Percentiles rank a stretch among this genome's conserved stretches.
Conservation (phyloP, 2,113 vertebrate species). For the Corynorhinus townsendii region DNA sequence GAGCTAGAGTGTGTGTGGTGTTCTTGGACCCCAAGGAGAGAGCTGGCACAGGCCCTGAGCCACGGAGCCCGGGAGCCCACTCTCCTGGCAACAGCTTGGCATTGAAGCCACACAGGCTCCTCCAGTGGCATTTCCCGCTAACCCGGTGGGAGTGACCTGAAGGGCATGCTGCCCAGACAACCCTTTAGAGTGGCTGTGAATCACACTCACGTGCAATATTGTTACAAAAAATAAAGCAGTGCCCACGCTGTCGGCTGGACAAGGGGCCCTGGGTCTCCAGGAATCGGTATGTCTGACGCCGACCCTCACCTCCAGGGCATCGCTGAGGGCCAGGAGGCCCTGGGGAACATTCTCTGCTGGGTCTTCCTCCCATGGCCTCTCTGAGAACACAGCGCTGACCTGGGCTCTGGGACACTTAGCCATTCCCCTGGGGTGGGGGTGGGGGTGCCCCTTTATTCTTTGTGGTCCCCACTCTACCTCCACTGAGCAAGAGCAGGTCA, state of each 20-base stretch:
- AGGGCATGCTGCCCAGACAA: neutral
- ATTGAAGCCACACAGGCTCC: neutral
- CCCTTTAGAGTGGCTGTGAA: neutral
- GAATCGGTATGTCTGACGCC: neutral
- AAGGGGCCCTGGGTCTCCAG: neutral
- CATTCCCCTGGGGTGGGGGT: neutral
- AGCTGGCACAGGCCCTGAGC: neutral
- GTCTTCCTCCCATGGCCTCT: neutral
- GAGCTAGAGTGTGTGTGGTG: too few relatives aligned
- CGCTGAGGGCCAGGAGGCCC: too few relatives aligned
- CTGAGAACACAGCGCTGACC: neutral
- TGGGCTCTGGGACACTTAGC: neutral
- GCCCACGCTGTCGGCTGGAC: rapidly evolving
- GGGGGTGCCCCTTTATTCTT: neutral
- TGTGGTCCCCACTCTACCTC: neutral
- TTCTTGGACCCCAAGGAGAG: neutral
- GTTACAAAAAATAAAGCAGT: neutral
- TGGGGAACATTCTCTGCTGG: rapidly evolving
- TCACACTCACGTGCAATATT: neutral
- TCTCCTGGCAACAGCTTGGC: too few relatives aligned
- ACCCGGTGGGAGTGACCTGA: too few relatives aligned
- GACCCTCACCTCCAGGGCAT: too few relatives aligned
- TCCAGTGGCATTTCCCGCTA: rapidly evolving
- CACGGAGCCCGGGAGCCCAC: neutral
- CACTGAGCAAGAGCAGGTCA: neutral